phyloP scores from a whole-genome alignment of 2,113 vertebrate genomes.

The Burhinus bistriatus region DNA sequence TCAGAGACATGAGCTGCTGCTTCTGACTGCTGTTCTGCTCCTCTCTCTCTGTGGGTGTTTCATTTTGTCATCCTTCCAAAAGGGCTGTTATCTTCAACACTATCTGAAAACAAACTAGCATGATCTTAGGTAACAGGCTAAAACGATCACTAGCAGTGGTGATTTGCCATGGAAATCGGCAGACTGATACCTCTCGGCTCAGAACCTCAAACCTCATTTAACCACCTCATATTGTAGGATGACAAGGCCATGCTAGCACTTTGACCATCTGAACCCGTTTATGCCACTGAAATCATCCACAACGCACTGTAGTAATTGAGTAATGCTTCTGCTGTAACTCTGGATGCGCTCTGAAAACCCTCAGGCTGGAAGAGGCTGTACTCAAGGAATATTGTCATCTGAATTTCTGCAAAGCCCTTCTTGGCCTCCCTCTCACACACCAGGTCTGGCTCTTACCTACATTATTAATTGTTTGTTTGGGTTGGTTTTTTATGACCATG shows the following conservation, averaged over 20 bases:
- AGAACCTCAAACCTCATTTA: not conserved
- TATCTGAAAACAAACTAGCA: not conserved
- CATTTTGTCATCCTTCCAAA: not conserved
- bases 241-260: not conserved
- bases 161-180: not conserved
- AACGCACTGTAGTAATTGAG: not conserved
- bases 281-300: not conserved
- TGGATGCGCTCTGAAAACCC: not conserved
- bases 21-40: not conserved
- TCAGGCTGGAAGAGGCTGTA: not conserved
- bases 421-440: rapidly evolving
- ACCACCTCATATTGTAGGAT: not conserved
- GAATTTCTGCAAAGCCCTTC: not conserved
- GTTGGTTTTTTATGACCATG: not conserved
- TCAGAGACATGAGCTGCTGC: not conserved
- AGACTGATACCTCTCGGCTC: not conserved
- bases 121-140: not conserved
- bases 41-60: not conserved
- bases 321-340: not conserved
- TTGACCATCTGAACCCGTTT: not conserved
- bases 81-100: not conserved
- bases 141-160: not conserved
- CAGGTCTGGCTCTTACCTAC: not conserved
- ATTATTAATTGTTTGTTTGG: not conserved
- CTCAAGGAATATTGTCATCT: not conserved